A percentile compares a stretch with the other conserved stretches of the same genome.
phyloP scores from a whole-genome alignment of 2,113 vertebrate genomes.

The Paramormyrops kingsleyae region DNA sequence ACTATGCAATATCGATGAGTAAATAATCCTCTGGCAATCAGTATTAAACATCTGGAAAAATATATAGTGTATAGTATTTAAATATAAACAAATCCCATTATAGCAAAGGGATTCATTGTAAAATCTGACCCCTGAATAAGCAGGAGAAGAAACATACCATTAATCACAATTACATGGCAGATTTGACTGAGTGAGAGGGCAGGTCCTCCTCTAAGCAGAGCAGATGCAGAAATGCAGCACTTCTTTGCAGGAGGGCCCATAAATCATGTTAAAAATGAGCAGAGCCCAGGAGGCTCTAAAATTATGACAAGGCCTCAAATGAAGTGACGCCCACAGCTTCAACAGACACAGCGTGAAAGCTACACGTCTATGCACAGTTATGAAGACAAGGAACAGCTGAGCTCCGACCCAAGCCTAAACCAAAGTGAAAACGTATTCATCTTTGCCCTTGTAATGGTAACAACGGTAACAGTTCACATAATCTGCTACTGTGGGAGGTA shows the following conservation, averaged over 20 bases:
- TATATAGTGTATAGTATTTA: neutral
- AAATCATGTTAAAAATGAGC: neutral
- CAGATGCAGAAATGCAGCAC: neutral
- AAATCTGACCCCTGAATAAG: neutral
- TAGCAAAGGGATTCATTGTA: neutral
- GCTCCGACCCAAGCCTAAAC: neutral
- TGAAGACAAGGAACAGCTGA: neutral
- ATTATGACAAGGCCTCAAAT: neutral
- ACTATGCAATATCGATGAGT: neutral
- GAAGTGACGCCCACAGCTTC: neutral
- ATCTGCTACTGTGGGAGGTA: neutral
- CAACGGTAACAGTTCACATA: neutral
- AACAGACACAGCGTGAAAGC: neutral
- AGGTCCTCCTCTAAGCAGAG: neutral
- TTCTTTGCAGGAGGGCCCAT: neutral
- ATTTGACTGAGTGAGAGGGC: neutral
- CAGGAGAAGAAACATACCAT: neutral
- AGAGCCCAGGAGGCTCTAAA: neutral
- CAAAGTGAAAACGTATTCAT: neutral
- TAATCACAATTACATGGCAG: neutral
- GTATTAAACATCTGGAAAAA: neutral
- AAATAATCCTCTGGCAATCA: conserved; percentile 5
- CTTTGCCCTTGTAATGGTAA: neutral
- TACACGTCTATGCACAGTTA: neutral
- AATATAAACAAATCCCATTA: conserved; percentile 8